phyloP scores from a whole-genome alignment of 2,888 invertebrate species.

The Drosophila buzzatii region DNA sequence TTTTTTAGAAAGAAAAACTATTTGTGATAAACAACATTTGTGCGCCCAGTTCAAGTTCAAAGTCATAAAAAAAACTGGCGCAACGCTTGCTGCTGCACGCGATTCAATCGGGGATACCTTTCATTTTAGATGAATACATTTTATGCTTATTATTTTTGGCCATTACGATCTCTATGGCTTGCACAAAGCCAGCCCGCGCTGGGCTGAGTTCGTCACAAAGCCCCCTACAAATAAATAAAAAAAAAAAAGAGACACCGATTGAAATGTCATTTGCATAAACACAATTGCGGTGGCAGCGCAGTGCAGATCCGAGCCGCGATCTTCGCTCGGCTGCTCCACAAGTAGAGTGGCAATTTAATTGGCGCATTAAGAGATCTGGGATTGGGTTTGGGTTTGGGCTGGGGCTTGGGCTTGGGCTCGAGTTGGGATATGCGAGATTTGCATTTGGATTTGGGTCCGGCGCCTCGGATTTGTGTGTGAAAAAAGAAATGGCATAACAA shows the following conservation, averaged over 20 bases:
- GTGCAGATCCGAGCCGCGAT: slow-evolving; percentile 12
- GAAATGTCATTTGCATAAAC: slow-evolving; percentile 66
- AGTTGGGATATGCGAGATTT: background rate
- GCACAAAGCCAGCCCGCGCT: slow-evolving; percentile 29
- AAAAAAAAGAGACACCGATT: slow-evolving; percentile 46
- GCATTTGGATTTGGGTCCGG: slow-evolving; percentile 28
- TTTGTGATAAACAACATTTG: slow-evolving; percentile 5
- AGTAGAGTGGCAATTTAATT: slow-evolving; percentile 75
- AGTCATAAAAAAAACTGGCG: slow-evolving; percentile 75
- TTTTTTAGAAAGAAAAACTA: slow-evolving; percentile 38
- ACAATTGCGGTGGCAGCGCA: slow-evolving; percentile 60
- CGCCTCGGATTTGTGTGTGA: slow-evolving; percentile 34
- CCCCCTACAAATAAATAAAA: background rate
- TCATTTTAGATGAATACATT: slow-evolving; percentile 72
- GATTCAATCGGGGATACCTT: slow-evolving; percentile 62
- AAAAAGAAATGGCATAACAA: slow-evolving; percentile 77
- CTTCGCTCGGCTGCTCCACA: slow-evolving; percentile 31
- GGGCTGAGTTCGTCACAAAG: slow-evolving; percentile 12
- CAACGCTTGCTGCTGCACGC: slow-evolving; percentile 45
- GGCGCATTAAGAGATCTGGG: slow-evolving; percentile 63
- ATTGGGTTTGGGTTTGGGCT: slow-evolving; percentile 12
- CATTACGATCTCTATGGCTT: slow-evolving; percentile 38
- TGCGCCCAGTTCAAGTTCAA: slow-evolving; percentile 72
- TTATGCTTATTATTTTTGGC: slow-evolving; percentile 61
- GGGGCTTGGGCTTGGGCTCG: background rate